phyloP scores from a whole-genome alignment of 2,888 invertebrate genomes.

The Dinocampus coccinellae region DNA sequence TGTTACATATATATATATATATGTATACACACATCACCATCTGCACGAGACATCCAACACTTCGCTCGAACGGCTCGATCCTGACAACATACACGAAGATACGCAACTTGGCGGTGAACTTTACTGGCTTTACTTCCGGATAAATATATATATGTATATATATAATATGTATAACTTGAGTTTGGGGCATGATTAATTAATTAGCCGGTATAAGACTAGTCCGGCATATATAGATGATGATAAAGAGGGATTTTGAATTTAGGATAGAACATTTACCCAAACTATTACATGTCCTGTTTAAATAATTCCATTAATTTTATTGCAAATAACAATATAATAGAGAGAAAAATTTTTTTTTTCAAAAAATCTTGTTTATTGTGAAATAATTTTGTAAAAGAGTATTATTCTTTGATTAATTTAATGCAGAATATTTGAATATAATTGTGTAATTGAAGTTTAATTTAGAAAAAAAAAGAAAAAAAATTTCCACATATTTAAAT shows the following conservation, averaged over 20 bases:
- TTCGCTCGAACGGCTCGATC: constrained; percentile 57
- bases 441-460: neutral
- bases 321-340: too few species aligned
- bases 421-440: too few species aligned
- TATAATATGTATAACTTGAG: constrained; percentile 40
- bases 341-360: too few species aligned
- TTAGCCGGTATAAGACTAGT: constrained; percentile 64
- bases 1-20: neutral
- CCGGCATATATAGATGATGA: constrained; percentile 47
- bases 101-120: constrained; percentile 67
- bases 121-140: constrained; percentile 57
- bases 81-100: constrained; percentile 66
- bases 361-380: too few species aligned
- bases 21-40: constrained; percentile 52
- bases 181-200: constrained; percentile 68
- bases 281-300: constrained; percentile 29
- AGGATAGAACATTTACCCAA: constrained; percentile 18
- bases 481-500: too few species aligned
- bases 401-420: too few species aligned
- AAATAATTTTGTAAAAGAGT: too few species aligned
- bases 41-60: constrained; percentile 68
- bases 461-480: too few species aligned
- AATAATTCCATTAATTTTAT: neutral
- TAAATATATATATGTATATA: constrained; percentile 36
- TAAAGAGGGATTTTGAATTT: constrained; percentile 1